Conservation (phyloP, 2,797 vertebrate species). For the Anguilla marmorata region DNA sequence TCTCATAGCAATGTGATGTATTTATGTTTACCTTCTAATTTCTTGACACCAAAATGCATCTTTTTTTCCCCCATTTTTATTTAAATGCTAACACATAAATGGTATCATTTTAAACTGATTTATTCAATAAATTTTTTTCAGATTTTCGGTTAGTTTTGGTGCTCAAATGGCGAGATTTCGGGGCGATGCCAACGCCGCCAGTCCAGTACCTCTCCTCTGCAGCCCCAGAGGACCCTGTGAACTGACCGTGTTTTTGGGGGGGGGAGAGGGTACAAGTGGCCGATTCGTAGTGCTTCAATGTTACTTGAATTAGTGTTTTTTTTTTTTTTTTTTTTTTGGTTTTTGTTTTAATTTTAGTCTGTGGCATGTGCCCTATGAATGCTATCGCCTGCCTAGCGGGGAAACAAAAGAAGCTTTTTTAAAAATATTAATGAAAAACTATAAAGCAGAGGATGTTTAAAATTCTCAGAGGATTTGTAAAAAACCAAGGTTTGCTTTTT, state of each 20-base stretch:
- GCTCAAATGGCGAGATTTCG: constrained; percentile 80
- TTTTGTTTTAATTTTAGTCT: constrained; percentile 74
- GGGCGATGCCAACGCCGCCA: constrained; percentile 80
- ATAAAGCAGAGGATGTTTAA: constrained; percentile 63
- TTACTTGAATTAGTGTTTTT: constrained; percentile 98
- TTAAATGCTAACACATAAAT: constrained; percentile 66
- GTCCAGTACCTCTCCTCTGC: constrained; percentile 90
- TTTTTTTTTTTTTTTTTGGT: constrained; percentile 8
- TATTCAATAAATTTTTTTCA: constrained; percentile 20
- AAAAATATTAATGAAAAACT: constrained; percentile 50
- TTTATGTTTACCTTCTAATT: constrained; percentile 71
- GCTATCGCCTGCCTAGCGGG: constrained; percentile 87
- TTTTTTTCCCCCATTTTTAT: constrained; percentile 58
- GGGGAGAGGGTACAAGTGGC: constrained; percentile 84
- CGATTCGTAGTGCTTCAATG: constrained; percentile 95
- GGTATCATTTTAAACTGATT: constrained; percentile 72
- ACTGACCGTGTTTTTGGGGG: constrained; percentile 87
- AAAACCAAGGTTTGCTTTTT: constrained; percentile 73
- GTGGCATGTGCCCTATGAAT: constrained; percentile 97
- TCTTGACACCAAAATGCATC: constrained; percentile 63
- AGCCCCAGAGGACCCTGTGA: constrained; percentile 96
- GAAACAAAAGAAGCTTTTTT: constrained; percentile 58
- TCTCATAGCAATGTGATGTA: constrained; percentile 62
- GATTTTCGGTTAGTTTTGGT: constrained; percentile 70
- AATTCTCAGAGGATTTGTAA: constrained; percentile 66